Percentiles rank a stretch among this genome's conserved stretches.
These are phyloP conservation scores for Cryptus viduatorius DNA, from an alignment of 2,888 invertebrate species.

Conservation along the genomic window DNA sequence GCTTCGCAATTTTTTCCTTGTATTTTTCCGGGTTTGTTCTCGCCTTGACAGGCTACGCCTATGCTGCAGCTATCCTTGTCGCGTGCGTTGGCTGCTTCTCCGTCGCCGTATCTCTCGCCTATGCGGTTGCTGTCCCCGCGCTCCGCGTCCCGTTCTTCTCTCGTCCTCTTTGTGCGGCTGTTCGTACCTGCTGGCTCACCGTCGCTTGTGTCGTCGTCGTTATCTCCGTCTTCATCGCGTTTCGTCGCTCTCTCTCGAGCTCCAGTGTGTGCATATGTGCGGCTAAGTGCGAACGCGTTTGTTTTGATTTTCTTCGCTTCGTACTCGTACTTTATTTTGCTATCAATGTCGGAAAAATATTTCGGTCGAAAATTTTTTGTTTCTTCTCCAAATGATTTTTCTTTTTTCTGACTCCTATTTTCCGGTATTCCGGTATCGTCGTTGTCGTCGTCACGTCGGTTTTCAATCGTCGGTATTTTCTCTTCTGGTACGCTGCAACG, in stretches of 20 bases:
- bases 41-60: neutral
- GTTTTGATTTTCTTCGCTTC: neutral
- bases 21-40: constrained; percentile 8
- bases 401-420: too few relatives aligned
- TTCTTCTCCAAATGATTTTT: too few relatives aligned
- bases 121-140: neutral
- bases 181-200: neutral
- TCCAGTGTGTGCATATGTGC: neutral
- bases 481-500: too few relatives aligned
- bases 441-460: too few relatives aligned
- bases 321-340: constrained; percentile 16
- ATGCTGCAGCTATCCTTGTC: neutral
- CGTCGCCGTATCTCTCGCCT: neutral
- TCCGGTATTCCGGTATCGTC: too few relatives aligned
- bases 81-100: neutral
- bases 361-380: too few relatives aligned
- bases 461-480: too few relatives aligned
- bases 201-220: neutral
- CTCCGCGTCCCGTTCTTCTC: neutral
- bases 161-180: neutral
- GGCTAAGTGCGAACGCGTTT: constrained; percentile 17
- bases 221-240: neutral
- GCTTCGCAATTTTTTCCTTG: constrained; percentile 49
- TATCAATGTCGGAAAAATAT: too few relatives aligned
- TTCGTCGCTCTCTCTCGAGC: neutral